phyloP scores from a whole-genome alignment of 2,888 invertebrate genomes.

The Drosophila austrosaltans region DNA sequence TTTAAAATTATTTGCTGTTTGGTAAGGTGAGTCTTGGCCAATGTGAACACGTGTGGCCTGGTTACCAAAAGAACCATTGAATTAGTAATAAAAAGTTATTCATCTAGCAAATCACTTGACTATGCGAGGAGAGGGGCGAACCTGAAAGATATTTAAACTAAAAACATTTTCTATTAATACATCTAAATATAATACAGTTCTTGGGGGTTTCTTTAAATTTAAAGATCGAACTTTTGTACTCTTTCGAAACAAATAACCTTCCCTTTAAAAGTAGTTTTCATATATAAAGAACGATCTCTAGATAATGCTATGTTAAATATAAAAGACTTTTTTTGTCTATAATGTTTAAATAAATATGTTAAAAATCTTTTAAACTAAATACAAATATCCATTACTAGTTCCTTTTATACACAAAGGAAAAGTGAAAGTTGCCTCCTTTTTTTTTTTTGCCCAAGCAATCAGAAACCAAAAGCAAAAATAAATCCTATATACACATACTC shows the following conservation, averaged over 20 bases:
- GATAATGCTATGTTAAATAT: no score
- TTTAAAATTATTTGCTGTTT: conserved; percentile 8
- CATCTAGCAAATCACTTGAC: not conserved
- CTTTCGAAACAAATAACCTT: not conserved
- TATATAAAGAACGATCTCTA: no score
- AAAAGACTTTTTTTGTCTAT: not conserved
- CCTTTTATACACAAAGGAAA: conserved; percentile 34
- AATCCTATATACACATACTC: conserved; percentile 50
- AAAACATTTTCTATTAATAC: no score
- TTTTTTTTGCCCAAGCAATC: conserved; percentile 47
- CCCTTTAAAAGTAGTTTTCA: not conserved
- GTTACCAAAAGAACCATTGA: not conserved
- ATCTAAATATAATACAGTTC: no score
- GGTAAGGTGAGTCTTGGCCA: not conserved
- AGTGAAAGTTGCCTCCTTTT: conserved; percentile 51
- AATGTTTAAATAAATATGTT: conserved; percentile 48
- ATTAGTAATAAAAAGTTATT: not conserved
- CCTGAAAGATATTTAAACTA: not conserved
- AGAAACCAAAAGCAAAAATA: conserved; percentile 57
- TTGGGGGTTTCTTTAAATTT: no score
- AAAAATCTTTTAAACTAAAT: conserved; percentile 43
- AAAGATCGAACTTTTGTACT: no score
- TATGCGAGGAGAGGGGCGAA: not conserved
- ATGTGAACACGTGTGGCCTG: conserved; percentile 9
- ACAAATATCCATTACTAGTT: conserved; percentile 65